Conservation (phyloP, 2,888 invertebrate genomes). For the Chesias legatella region DNA sequence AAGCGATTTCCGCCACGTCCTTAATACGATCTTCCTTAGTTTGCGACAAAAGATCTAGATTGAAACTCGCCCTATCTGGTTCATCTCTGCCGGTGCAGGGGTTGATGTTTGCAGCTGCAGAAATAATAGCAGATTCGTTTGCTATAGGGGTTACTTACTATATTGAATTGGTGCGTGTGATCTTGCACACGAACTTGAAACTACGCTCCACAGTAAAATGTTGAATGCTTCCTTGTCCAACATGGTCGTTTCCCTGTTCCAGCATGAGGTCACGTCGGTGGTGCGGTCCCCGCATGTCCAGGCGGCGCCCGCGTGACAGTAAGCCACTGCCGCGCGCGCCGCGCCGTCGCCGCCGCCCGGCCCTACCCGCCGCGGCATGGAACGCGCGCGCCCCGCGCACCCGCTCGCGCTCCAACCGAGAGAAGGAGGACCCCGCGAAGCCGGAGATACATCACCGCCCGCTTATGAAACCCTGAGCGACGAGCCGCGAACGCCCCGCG, state of each 20-base stretch:
- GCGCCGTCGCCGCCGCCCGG: slow-evolving; percentile 68
- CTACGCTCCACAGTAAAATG: too few relatives aligned
- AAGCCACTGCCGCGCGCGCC: slow-evolving; percentile 63
- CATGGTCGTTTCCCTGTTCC: slow-evolving; percentile 38
- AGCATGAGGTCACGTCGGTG: slow-evolving; percentile 77
- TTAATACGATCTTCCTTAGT: slow-evolving; percentile 36
- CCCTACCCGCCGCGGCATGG: slow-evolving; percentile 70
- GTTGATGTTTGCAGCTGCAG: not conserved
- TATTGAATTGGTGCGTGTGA: not conserved
- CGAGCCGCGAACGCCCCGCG: slow-evolving; percentile 58
- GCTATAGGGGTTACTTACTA: too few relatives aligned
- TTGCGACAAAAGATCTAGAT: slow-evolving; percentile 4
- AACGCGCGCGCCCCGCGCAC: slow-evolving; percentile 63
- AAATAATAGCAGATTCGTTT: not conserved
- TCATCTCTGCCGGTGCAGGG: not conserved
- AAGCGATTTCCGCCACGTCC: slow-evolving; percentile 46
- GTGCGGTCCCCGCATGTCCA: slow-evolving; percentile 42
- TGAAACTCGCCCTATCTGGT: slow-evolving; percentile 16
- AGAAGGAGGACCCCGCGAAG: slow-evolving; percentile 67
- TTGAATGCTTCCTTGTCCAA: too few relatives aligned
- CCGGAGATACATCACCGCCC: slow-evolving; percentile 50
- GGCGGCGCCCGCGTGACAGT: slow-evolving; percentile 75
- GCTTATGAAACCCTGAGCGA: slow-evolving; percentile 46
- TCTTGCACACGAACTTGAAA: too few relatives aligned
- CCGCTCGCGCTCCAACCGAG: slow-evolving; percentile 55